Evolutionary conservation across 2,888 invertebrate genomes (phyloP), one percentile per base, ranked within the genome.

Genomic region (Oscheius myriophilus): DNA sequence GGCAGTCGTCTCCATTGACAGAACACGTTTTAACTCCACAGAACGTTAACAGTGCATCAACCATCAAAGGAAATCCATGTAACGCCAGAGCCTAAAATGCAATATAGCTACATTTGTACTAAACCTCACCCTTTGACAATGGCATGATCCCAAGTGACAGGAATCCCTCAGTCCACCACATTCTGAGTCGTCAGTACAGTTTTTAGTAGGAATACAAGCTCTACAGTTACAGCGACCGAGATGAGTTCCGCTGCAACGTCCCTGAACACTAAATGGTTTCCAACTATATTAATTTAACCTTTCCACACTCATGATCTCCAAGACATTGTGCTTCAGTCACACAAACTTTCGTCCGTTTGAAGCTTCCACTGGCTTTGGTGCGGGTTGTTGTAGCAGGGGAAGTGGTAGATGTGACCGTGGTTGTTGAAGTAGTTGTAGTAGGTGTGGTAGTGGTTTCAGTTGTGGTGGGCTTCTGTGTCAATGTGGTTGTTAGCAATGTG

Each of bases 31-130:
- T 45, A 49, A 57, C 57, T 26, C 57, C 58, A 49, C 66, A 66
- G 49, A 66, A 66, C 12, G 16, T 11, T 6, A 66, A 21, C 9
- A 66, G n/a, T 12, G 66, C 66, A 33, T 66, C 66, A 9, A 66
- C 53, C 55, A 66, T 57, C 11, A 55, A 25, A 21, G 39, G n/a
- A 18, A 66, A 66, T n/a, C 66, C 66, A 57, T 66, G 66, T n/a
- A 18, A 2, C 2, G 45, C 18, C 46, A 66, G 21, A 1, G 66
- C 66, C 66, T 66, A 25, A 33, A 66, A 65, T 41, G 9, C 18
- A 14, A 41, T 39, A 42, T n/a, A 4, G 16, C 39, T 7, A n/a
- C 4, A 14, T 14, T 25, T 6, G 9, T n/a, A 1, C 26, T 16
- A 42, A 52, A 18, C n/a, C 42, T 16, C 57, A 66, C 66, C 39